These are phyloP conservation scores for Drosophila funebris DNA, from an alignment of 1,140 invertebrate genomes.

Conservation along the genomic window DNA sequence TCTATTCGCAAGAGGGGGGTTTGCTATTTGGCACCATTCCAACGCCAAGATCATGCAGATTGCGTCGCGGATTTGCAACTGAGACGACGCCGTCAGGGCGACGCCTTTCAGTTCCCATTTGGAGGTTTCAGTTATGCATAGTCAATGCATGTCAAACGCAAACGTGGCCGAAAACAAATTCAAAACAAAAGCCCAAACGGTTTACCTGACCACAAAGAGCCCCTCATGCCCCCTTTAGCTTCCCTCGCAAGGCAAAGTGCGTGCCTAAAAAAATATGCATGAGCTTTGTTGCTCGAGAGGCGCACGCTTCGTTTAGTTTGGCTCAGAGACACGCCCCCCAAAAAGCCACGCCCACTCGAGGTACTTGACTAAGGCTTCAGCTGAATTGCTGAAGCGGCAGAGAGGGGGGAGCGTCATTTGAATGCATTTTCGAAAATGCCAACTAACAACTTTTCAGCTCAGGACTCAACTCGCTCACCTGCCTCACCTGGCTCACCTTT, in stretches of 20 bases:
- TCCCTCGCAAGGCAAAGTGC: constrained; percentile 39
- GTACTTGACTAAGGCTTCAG: neutral
- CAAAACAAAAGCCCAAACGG: constrained; percentile 64
- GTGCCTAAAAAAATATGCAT: constrained; percentile 63
- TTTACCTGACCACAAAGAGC: constrained; percentile 69
- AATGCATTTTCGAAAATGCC: constrained; percentile 48
- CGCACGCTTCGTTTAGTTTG: constrained; percentile 48
- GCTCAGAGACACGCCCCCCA: constrained; percentile 44
- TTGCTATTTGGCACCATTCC: constrained; percentile 46
- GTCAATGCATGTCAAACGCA: constrained; percentile 79
- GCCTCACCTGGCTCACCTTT: constrained; percentile 27
- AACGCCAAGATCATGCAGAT: constrained; percentile 67
- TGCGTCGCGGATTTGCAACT: constrained; percentile 57
- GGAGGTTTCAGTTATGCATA: constrained; percentile 51
- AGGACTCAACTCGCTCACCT: constrained; percentile 14
- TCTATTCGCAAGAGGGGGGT: neutral
- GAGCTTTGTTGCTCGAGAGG: constrained; percentile 34
- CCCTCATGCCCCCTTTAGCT: neutral
- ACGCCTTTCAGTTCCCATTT: constrained; percentile 19
- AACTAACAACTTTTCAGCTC: constrained; percentile 36
- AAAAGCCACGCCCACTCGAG: neutral
- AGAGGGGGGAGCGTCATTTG: constrained; percentile 31
- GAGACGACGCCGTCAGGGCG: constrained; percentile 47
- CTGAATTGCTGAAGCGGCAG: neutral
- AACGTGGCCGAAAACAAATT: constrained; percentile 55